Evolutionary conservation across 2,113 vertebrate genomes (phyloP), one percentile per base, ranked within the genome.

Genomic region (Brienomyrus longianalis): DNA sequence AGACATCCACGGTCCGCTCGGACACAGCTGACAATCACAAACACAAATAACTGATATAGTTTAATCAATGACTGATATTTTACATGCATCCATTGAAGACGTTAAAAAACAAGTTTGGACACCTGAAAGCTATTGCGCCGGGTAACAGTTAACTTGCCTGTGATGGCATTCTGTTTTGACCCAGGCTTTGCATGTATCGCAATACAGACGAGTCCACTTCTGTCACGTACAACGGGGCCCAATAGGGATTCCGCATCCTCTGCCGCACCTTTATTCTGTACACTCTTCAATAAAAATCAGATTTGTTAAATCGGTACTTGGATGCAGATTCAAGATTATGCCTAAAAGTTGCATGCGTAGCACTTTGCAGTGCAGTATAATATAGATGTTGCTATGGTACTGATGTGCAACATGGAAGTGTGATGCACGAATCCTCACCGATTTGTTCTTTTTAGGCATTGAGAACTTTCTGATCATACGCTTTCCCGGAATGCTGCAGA

Each of bases 161-260:
- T 97, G 31, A 97, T 56, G 51, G 94, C 92, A 92, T 95, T 99
- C 90, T 95, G 95, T 90, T 96, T 97, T 90, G 97, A 93, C 15
- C 97, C 96, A 1, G 98, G 98, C 90, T 98, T 99, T 27, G 96
- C 97, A 43, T 95, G 97, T 62, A 98, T 92, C 35, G 93, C 90
- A 5, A 98, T 93, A 70, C 93, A 93, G 35, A 98, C 93, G 0
- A 92, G 90, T 0, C 97, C 97, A 3, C 89, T 95, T 89, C 95
- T 94, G 88, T 96, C 95, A 3, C 52, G 92, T 0, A 92, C 35
- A 88, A 97, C 97, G 0, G 97, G 97, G 35, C 96, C 93, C 1
- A 45, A 13, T 2, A 51, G 91, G 35, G 83, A 54, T 62, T 86
- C 83, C 8, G 90, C 59, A 56, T 43, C 92, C 35, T 92, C 92